Evolutionary conservation across 2,888 invertebrate genomes (phyloP).

Genomic region (Hemicrepidius hirtus): DNA sequence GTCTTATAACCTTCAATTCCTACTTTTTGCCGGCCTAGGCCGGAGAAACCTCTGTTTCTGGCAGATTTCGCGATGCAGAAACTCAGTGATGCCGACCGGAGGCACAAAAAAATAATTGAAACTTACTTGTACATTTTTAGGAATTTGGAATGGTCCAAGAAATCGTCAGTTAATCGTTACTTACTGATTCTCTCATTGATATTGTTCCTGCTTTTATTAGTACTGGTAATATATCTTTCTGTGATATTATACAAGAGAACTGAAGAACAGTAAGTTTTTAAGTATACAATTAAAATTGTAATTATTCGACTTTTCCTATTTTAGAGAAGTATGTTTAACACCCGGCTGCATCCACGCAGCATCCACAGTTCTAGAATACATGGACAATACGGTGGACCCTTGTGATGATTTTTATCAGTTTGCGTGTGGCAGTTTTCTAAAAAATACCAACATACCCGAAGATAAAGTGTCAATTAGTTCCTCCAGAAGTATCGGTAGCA

Average conservation of each 20-base stretch:
- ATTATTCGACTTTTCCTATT: background rate
- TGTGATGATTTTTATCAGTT: constrained; percentile 90
- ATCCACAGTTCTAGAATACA: constrained; percentile 76
- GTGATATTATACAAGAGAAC: constrained; percentile 71
- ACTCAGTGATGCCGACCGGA: too few species aligned
- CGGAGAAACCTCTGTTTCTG: too few species aligned
- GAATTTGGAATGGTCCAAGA: constrained; percentile 88
- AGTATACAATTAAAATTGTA: too few species aligned
- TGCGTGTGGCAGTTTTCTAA: constrained; percentile 82
- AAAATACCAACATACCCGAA: constrained; percentile 84
- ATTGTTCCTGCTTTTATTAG: constrained; percentile 73
- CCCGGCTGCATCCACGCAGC: constrained; percentile 90
- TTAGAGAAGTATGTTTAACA: constrained; percentile 75
- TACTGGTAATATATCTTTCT: constrained; percentile 77
- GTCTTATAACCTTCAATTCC: too few species aligned
- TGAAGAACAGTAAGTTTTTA: constrained; percentile 42
- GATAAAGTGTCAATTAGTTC: constrained; percentile 86
- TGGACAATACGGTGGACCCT: constrained; percentile 79
- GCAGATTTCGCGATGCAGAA: too few species aligned
- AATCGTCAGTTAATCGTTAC: constrained; percentile 83
- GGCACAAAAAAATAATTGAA: too few species aligned
- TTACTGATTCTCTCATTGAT: constrained; percentile 74
- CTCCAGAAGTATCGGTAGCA: constrained; percentile 84
- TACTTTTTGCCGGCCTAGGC: too few species aligned
- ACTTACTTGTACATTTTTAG: constrained; percentile 71